These are phyloP conservation scores for Xenopus tropicalis DNA, from an alignment of 2,113 vertebrate species.

Conservation along the genomic window UCB_Xtro_10.0 CM004449.2:9486501-9487000, in stretches of 20 bases:
- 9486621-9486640: neutral
- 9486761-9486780: too few species aligned
- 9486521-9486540: too few species aligned
- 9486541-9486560: rapidly evolving
- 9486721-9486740: rapidly evolving
- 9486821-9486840: neutral
- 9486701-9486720: neutral
- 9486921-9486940: rapidly evolving
- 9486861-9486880: too few species aligned
- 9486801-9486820: too few species aligned
- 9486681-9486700: rapidly evolving
- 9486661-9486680: neutral
- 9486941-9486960: neutral
- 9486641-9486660: too few species aligned
- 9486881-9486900: neutral
- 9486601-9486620: too few species aligned
- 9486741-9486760: neutral
- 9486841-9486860: too few species aligned
- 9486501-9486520: rapidly evolving
- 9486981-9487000: neutral
- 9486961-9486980: neutral
- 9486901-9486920: too few species aligned
- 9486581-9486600: too few species aligned
- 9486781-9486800: neutral
- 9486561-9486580: rapidly evolving